phyloP scores from a whole-genome alignment of 2,797 vertebrate genomes.

The Chloroceryle inda region DNA sequence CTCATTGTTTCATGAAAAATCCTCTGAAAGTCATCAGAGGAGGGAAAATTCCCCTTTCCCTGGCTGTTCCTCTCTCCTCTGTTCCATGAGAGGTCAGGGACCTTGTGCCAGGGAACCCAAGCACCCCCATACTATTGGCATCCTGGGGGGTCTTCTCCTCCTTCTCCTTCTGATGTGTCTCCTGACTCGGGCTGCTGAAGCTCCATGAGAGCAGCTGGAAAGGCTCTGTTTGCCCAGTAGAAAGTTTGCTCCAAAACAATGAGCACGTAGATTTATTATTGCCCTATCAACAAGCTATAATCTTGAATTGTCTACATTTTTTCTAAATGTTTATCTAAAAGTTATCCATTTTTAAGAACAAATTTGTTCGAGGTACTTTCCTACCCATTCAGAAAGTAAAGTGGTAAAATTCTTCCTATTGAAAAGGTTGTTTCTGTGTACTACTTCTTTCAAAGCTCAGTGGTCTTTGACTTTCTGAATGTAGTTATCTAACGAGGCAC shows the following conservation, averaged over 20 bases:
- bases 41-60: not conserved
- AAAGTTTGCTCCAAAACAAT: not conserved
- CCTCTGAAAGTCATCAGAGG: not conserved
- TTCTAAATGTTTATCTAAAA: not conserved
- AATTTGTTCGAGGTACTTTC: not conserved
- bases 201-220: not conserved
- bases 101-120: not conserved
- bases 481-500: not conserved
- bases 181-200: too few species aligned
- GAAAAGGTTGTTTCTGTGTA: not conserved
- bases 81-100: fast-evolving
- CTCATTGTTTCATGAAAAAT: not conserved
- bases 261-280: fast-evolving
- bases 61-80: not conserved
- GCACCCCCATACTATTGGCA: fast-evolving
- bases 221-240: not conserved
- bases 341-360: not conserved
- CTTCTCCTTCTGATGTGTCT: not conserved
- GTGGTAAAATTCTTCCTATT: not conserved
- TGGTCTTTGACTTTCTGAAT: not conserved
- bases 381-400: not conserved
- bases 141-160: not conserved
- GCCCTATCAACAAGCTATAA: too few species aligned
- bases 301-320: not conserved
- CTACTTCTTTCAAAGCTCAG: not conserved